Evolutionary conservation across 2,113 vertebrate genomes (phyloP), one percentile per base, ranked within the genome.

Genomic region (Grammomys surdaster): DNA sequence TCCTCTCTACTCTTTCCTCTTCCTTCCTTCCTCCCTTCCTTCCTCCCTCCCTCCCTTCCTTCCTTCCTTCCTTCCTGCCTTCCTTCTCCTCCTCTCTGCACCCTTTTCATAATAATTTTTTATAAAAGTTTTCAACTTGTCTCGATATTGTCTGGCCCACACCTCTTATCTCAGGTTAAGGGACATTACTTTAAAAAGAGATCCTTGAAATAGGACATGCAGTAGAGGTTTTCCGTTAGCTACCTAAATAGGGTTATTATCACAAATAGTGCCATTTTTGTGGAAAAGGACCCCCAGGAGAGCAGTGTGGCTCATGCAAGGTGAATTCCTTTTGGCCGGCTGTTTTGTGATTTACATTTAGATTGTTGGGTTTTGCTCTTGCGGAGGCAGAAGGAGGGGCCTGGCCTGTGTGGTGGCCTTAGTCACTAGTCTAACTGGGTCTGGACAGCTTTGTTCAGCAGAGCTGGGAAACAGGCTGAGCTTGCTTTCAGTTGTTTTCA

Each of bases 311-410:
- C 33, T 36, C 60, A n/a, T 91, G 40, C 40, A 85, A 89, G 81
- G 95, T 92, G 40, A 58, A 43, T 90, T 97, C 93, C 93, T 81
- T 93, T 98, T 93, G 76, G 78, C 90, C 93, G 94, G 81, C 81
- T 97, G 88, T 24, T 96, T 88, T 97, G 67, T 97, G 87, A 98
- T 98, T 98, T 98, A 95, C 96, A 98, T 98, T 98, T 98, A 98
- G 96, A 98, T 98, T 97, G 97, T 97, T 98, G 88, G 58, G 98
- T 97, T 96, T 97, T 93, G 93, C 77, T 95, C 84, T 70, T 72
- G 48, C 97, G 90, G 93, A 95, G 86, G 40, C 81, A 43, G 82
- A 90, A 70, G 54, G 48, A n/a, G 88, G 48, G 87, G 86, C 80
- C 10, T 1, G 86, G 93, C 70, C 70, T 96, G 36, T 97, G 43